Conservation (phyloP, 2,113 vertebrate species). For the Lates calcarifer region DNA sequence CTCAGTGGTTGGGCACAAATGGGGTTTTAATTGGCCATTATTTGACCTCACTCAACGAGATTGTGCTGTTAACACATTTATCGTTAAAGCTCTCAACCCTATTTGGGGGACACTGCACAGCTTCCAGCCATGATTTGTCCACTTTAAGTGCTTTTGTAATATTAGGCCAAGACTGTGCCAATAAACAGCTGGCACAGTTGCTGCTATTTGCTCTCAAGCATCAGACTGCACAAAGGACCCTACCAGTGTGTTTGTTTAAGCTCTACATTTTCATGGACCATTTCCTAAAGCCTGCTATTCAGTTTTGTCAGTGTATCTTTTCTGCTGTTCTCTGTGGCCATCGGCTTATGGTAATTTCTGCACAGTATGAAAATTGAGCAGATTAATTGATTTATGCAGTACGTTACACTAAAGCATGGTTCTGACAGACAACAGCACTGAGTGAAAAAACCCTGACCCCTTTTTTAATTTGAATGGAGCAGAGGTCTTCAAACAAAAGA, state of each 20-base stretch:
- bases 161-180: background rate
- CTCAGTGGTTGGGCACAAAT: slow-evolving; percentile 58
- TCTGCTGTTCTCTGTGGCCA: too few relatives aligned
- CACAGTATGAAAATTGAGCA: too few relatives aligned
- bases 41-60: slow-evolving; percentile 66
- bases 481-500: too few relatives aligned
- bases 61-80: slow-evolving; percentile 67
- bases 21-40: slow-evolving; percentile 74
- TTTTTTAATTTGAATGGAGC: background rate
- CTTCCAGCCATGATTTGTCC: slow-evolving; percentile 37
- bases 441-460: background rate
- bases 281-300: background rate
- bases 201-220: background rate
- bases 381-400: background rate
- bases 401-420: background rate
- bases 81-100: slow-evolving; percentile 37
- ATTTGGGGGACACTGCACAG: slow-evolving; percentile 33
- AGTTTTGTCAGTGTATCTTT: background rate
- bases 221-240: background rate
- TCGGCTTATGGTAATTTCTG: too few relatives aligned
- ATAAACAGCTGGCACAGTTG: background rate
- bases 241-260: background rate
- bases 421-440: slow-evolving; percentile 1
- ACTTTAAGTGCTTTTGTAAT: background rate
- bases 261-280: background rate